phyloP scores from a whole-genome alignment of 2,888 invertebrate species.

The Idaea biselata region DNA sequence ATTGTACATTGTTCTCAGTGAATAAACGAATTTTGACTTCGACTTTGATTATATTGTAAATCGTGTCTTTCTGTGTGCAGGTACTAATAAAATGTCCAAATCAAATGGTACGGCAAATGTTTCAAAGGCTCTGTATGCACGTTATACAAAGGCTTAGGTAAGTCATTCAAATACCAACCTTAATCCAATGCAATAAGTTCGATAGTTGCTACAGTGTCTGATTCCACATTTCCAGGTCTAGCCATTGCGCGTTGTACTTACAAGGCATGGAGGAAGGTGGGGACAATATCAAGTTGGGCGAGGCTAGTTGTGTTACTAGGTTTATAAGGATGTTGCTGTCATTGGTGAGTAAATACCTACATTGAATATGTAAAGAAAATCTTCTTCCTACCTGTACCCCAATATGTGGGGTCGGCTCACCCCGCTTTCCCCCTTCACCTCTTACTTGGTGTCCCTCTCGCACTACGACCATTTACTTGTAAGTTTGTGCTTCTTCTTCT shows the following conservation, averaged over 20 bases:
- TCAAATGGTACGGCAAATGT: conserved; percentile 98
- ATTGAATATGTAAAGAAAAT: not conserved
- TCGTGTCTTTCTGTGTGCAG: conserved; percentile 54
- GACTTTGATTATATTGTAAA: too few relatives aligned
- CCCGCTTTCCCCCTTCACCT: too few relatives aligned
- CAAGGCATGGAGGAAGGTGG: conserved; percentile 76
- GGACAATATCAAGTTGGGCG: conserved; percentile 84
- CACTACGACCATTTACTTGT: too few relatives aligned
- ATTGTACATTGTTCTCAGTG: too few relatives aligned
- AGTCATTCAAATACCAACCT: conserved; percentile 20
- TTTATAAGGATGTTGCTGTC: conserved; percentile 94
- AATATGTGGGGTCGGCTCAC: too few relatives aligned
- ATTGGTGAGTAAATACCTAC: conserved; percentile 79
- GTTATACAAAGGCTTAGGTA: conserved; percentile 94
- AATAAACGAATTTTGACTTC: too few relatives aligned
- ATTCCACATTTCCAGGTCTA: conserved; percentile 66
- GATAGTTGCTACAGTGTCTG: conserved; percentile 23
- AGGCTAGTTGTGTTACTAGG: conserved; percentile 93
- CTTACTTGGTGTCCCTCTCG: too few relatives aligned
- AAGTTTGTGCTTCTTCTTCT: too few relatives aligned
- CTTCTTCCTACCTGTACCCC: too few relatives aligned
- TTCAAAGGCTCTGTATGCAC: conserved; percentile 96
- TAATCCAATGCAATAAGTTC: conserved; percentile 15
- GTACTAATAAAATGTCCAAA: conserved; percentile 97
- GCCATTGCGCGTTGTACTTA: conserved; percentile 84